phyloP scores from a whole-genome alignment of 2,888 invertebrate genomes.

The Apodemia mormo region DNA sequence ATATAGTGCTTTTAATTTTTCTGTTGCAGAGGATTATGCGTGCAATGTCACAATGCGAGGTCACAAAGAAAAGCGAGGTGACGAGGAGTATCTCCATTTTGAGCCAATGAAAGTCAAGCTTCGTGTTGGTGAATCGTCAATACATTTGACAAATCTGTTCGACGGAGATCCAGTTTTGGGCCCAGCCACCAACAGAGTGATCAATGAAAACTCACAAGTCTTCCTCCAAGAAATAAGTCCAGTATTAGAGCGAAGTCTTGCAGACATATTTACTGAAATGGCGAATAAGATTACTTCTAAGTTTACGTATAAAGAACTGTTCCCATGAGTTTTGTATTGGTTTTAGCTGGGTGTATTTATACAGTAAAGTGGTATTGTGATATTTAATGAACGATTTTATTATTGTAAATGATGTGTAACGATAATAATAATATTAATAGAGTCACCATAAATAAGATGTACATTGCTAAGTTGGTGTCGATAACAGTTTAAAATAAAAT shows the following conservation, averaged over 20 bases:
- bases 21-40: slow-evolving; percentile 82
- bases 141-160: slow-evolving; percentile 85
- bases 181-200: slow-evolving; percentile 84
- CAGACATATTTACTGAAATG: slow-evolving; percentile 85
- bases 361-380: slow-evolving; percentile 14
- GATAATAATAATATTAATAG: neutral
- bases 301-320: slow-evolving; percentile 87
- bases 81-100: slow-evolving; percentile 82
- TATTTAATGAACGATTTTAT: slow-evolving; percentile 2
- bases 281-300: slow-evolving; percentile 86
- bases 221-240: slow-evolving; percentile 86
- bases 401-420: neutral
- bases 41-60: slow-evolving; percentile 85
- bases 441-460: neutral
- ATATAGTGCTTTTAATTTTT: neutral
- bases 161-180: slow-evolving; percentile 85
- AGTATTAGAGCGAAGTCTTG: slow-evolving; percentile 83
- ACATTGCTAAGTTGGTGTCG: neutral
- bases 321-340: slow-evolving; percentile 67
- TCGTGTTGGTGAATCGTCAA: slow-evolving; percentile 81
- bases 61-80: slow-evolving; percentile 78
- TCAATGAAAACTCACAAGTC: slow-evolving; percentile 85
- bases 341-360: slow-evolving; percentile 16
- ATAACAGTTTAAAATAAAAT: no score
- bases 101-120: slow-evolving; percentile 84